phyloP scores from a whole-genome alignment of 2,113 vertebrate species.

The Suncus etruscus region DNA sequence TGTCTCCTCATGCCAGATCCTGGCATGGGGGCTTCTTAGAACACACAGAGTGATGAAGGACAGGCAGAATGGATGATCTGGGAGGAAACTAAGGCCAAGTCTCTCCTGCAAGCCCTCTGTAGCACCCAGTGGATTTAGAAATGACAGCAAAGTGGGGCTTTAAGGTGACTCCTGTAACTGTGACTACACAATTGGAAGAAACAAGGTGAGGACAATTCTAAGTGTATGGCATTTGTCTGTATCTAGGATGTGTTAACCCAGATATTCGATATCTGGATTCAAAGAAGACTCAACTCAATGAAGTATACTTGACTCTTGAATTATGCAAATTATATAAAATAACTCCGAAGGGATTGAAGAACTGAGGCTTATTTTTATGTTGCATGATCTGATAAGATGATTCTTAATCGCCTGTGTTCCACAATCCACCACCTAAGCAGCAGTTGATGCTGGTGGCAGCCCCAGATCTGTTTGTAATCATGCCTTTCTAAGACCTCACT shows the following conservation, averaged over 20 bases:
- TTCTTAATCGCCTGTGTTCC: not conserved
- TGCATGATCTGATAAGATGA: not conserved
- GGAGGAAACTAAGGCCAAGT: no score
- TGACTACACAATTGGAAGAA: not conserved
- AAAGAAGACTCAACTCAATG: not conserved
- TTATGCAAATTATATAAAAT: not conserved
- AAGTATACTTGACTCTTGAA: not conserved
- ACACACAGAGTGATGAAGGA: no score
- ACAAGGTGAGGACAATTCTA: no score
- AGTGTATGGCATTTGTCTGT: not conserved
- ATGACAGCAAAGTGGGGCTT: not conserved
- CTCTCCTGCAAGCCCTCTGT: no score
- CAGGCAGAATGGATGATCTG: no score
- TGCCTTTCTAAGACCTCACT: not conserved
- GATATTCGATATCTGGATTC: not conserved
- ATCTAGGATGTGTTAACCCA: not conserved
- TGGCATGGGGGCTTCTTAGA: not conserved
- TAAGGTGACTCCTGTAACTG: not conserved
- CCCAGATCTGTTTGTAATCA: not conserved
- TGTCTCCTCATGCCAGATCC: no score
- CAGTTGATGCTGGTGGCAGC: not conserved
- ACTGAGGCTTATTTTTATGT: not conserved
- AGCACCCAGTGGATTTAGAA: not conserved
- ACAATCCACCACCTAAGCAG: not conserved
- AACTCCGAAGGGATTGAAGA: not conserved